These are phyloP conservation scores for Macrosoma leucophasiata DNA, from an alignment of 2,888 invertebrate species.

Conservation along the genomic window DNA sequence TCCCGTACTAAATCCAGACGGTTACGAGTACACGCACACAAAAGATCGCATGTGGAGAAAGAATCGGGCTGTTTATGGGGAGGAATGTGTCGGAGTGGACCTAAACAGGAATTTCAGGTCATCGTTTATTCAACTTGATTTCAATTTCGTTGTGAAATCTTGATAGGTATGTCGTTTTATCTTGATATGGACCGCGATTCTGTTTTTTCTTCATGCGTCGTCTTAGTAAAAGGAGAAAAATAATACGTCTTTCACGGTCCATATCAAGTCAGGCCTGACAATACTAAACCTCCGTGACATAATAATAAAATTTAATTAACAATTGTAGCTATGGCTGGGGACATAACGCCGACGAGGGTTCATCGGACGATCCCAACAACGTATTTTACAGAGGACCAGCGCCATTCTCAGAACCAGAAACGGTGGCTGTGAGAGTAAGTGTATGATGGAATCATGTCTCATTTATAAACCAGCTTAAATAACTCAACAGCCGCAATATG, in stretches of 20 bases:
- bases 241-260: no score
- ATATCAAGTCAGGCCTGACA: no score
- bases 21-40: conserved; percentile 91
- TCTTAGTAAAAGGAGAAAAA: no score
- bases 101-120: conserved; percentile 90
- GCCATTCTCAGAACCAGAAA: conserved; percentile 93
- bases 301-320: no score
- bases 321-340: conserved; percentile 86
- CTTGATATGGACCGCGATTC: no score
- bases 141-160: no score
- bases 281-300: no score
- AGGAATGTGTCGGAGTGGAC: conserved; percentile 84
- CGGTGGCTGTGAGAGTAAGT: conserved; percentile 75
- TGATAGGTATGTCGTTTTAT: no score
- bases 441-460: background rate
- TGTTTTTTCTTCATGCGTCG: no score
- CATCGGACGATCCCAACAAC: conserved; percentile 85
- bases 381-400: conserved; percentile 87
- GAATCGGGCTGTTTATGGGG: conserved; percentile 77
- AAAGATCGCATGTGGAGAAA: conserved; percentile 91
- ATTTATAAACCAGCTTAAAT: background rate
- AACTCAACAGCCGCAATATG: conserved; percentile 1
- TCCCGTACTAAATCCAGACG: conserved; percentile 88
- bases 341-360: conserved; percentile 79
- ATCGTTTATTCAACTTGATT: conserved; percentile 6